Evolutionary conservation across 2,113 vertebrate genomes (phyloP), one percentile per base, ranked within the genome.

Genomic region (Notechis scutatus): DNA sequence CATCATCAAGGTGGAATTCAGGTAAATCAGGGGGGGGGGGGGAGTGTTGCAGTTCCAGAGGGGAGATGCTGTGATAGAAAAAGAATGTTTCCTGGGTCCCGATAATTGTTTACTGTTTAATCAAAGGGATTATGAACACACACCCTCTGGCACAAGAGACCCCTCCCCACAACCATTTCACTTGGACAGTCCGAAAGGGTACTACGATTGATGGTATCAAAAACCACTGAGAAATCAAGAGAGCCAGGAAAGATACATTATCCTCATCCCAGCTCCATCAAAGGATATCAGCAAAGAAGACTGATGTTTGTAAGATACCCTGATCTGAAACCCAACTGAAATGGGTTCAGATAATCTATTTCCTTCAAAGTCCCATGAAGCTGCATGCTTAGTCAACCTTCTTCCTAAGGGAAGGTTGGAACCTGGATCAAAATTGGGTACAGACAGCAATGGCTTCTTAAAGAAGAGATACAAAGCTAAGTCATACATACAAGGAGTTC

Each of bases 401-500:
- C n/a, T n/a, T n/a, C n/a, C 61, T 64, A 64, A 64, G 26, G 26
- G 61, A 69, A 69, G 29, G 29, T 34, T n/a, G 29, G n/a, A 74
- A 14, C 18, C 14, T 34, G n/a, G n/a, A 34, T 74, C 69, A 81
- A 81, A 64, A 81, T 39, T 39, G 6, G 15, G n/a, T 39, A 45
- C 45, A 45, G 45, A 7, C 15, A 81, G n/a, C 15, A 81, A 81
- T 39, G 15, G 18, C 74, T 42, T 39, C n/a, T 39, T 42, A 12
- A 69, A 12, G 12, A 81, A 21, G 34, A 2, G 34, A 3, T 81
- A 39, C 34, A 81, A 91, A 57, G 69, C 89, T 8, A 0, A 0
- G 59, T 23, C 21, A 86, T 92, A 6, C 89, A 61, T 92, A 90
- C 0, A 0, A 0, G 1, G 56, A 57, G 0, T 0, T 42, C 85